Conservation (phyloP, 1,140 invertebrate species). For the Brachionus asplanchnoidis region DNA sequence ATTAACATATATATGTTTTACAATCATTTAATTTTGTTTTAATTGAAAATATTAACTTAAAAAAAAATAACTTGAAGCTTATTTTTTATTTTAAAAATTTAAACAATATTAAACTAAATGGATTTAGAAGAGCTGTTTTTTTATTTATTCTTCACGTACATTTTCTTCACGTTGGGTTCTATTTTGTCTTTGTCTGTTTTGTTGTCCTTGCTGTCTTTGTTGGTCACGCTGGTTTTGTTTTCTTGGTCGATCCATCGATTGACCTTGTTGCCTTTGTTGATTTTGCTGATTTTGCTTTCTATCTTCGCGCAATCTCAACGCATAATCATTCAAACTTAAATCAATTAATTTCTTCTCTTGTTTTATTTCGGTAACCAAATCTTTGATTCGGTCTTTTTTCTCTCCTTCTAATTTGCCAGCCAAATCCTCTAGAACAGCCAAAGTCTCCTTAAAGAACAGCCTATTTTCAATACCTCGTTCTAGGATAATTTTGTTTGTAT, state of each 20-base stretch:
- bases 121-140: neutral
- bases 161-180: neutral
- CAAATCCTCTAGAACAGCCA: conserved; percentile 1
- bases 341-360: conserved; percentile 28
- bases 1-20: too few relatives aligned
- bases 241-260: neutral
- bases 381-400: neutral
- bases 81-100: neutral
- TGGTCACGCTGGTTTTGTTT: neutral
- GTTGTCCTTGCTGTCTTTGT: neutral
- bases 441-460: conserved; percentile 5
- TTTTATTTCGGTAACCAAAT: neutral
- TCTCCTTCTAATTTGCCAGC: neutral
- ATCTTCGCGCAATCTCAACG: neutral
- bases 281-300: neutral
- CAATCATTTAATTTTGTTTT: neutral
- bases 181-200: neutral
- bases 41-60: neutral
- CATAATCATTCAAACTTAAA: conserved; percentile 28
- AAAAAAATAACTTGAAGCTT: neutral
- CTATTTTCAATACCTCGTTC: neutral
- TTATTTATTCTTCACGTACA: neutral
- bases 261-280: neutral
- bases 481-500: neutral
- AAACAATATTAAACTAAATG: neutral